Conservation (phyloP, 1,140 invertebrate genomes). For the Aphis craccivora region DNA sequence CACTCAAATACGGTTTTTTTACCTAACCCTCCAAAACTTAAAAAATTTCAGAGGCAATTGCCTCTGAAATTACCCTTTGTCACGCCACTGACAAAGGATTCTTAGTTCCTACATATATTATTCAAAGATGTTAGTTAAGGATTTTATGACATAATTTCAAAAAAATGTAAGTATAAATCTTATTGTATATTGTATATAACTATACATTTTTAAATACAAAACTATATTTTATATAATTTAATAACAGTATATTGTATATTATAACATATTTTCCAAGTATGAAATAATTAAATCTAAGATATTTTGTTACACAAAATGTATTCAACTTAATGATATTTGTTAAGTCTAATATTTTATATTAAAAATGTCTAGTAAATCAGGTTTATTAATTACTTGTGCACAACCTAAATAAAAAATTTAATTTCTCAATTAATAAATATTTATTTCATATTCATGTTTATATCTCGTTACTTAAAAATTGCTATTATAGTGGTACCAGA, state of each 20-base stretch:
- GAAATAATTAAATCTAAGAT: not conserved
- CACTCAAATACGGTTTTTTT: no score
- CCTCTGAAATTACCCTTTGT: no score
- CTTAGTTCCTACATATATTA: not conserved
- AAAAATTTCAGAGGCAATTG: no score
- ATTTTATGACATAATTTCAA: conserved; percentile 80
- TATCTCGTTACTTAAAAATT: not conserved
- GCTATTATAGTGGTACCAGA: not conserved
- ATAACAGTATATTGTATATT: not conserved
- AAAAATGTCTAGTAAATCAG: not conserved
- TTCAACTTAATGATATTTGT: no score
- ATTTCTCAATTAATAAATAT: no score
- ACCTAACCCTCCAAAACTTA: no score
- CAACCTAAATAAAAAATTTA: not conserved
- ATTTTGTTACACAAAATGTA: not conserved
- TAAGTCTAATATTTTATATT: not conserved
- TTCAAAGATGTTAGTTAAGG: conserved; percentile 77
- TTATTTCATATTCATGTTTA: not conserved
- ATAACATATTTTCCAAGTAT: not conserved
- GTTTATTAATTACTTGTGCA: not conserved
- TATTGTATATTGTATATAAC: not conserved
- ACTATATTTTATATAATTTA: not conserved
- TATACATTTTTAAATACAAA: not conserved
- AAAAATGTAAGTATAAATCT: conserved; percentile 70
- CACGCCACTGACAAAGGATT: no score